These are phyloP conservation scores for Picathartes gymnocephalus DNA, from an alignment of 2,113 vertebrate genomes.

Conservation along the genomic window DNA sequence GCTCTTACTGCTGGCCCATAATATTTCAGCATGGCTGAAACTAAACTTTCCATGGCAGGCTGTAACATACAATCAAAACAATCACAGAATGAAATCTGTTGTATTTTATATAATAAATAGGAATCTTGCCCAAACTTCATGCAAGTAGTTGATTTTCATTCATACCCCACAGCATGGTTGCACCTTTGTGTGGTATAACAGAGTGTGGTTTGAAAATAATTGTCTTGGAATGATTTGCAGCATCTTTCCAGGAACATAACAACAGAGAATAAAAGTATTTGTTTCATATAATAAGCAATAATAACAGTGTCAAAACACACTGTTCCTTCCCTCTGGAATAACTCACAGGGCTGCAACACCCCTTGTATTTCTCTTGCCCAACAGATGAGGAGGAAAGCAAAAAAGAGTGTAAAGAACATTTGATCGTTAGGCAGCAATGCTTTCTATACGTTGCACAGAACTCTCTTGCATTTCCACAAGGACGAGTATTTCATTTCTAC, in stretches of 20 bases:
- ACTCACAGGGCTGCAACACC: background rate
- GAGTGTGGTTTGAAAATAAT: background rate
- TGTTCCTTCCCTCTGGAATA: background rate
- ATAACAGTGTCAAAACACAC: background rate
- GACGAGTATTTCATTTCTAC: rapidly evolving
- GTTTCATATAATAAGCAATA: too few species aligned
- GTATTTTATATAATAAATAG: background rate
- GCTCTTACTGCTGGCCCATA: background rate
- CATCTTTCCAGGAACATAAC: background rate
- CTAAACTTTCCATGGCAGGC: background rate
- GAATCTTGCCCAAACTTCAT: background rate
- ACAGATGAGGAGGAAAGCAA: background rate
- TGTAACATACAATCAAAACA: background rate
- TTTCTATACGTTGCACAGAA: background rate
- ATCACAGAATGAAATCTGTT: background rate
- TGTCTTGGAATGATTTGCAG: too few species aligned
- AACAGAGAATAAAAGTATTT: background rate
- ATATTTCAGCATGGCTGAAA: background rate
- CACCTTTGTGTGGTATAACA: background rate
- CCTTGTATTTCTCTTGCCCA: background rate
- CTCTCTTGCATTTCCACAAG: background rate
- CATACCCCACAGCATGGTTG: rapidly evolving
- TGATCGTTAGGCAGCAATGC: background rate
- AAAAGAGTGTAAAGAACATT: background rate
- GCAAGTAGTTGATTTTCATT: background rate